phyloP scores from a whole-genome alignment of 1,140 invertebrate species.

The Penaeus japonicus region DNA sequence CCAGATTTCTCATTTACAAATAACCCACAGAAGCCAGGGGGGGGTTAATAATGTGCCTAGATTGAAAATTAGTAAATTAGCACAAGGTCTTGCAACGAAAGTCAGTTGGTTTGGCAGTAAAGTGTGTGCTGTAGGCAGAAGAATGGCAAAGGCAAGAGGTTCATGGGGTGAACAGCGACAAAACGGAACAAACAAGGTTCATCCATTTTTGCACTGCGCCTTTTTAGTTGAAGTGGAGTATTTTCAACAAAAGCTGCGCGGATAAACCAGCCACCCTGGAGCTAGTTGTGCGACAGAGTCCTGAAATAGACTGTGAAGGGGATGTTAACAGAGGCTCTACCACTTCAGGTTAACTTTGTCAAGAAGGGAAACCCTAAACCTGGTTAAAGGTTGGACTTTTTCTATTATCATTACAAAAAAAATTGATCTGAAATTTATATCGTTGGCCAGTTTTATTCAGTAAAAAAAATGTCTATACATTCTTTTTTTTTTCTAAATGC shows the following conservation, averaged over 20 bases:
- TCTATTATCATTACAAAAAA: too few relatives aligned
- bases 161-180: constrained; percentile 4
- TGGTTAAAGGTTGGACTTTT: background rate
- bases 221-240: constrained; percentile 41
- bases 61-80: too few relatives aligned
- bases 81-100: too few relatives aligned
- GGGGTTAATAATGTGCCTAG: too few relatives aligned
- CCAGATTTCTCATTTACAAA: too few relatives aligned
- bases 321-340: background rate
- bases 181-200: background rate
- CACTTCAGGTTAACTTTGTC: background rate
- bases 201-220: constrained; percentile 17
- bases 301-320: constrained; percentile 20
- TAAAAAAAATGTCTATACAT: too few relatives aligned
- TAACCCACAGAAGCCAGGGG: too few relatives aligned
- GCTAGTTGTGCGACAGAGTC: constrained; percentile 1
- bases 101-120: too few relatives aligned
- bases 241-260: constrained; percentile 34
- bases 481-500: too few relatives aligned
- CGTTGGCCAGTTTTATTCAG: too few relatives aligned
- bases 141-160: constrained; percentile 36
- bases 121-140: background rate
- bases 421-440: too few relatives aligned
- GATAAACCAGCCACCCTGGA: constrained; percentile 7
- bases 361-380: constrained; percentile 6